phyloP scores from a whole-genome alignment of 2,797 vertebrate genomes.

The Aselliscus stoliczkanus region DNA sequence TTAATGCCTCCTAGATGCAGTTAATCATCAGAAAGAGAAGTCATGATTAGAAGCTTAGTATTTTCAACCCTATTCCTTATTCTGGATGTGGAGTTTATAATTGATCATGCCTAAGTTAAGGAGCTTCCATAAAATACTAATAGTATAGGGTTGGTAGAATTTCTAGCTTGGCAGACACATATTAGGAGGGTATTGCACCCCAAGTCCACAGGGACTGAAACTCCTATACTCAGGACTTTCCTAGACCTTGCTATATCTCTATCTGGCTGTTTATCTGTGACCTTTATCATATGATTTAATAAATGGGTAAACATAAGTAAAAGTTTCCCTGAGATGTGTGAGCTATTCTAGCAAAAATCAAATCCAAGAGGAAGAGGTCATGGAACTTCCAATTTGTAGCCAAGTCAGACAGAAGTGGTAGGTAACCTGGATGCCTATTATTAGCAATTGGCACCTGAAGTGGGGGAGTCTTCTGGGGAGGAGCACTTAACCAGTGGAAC shows the following conservation, averaged over 20 bases:
- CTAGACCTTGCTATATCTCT: neutral
- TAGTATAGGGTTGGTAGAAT: neutral
- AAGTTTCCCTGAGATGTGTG: neutral
- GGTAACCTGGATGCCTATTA: neutral
- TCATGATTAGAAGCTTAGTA: neutral
- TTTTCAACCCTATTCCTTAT: neutral
- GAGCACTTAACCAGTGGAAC: neutral
- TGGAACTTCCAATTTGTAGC: neutral
- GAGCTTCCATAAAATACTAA: neutral
- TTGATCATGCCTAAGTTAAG: neutral
- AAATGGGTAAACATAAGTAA: neutral
- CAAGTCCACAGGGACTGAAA: neutral
- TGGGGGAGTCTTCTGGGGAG: neutral
- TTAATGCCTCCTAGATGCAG: neutral
- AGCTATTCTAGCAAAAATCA: neutral
- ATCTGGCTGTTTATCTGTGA: neutral
- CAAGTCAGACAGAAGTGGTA: neutral
- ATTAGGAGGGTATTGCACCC: neutral
- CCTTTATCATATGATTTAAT: neutral
- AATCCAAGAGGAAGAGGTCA: neutral
- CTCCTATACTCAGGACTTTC: neutral
- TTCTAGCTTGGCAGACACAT: neutral
- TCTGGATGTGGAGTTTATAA: neutral
- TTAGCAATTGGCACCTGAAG: neutral
- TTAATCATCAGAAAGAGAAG: neutral